Base-by-base conservation (phyloP, 2,797 vertebrate species). In the Hypotaenidia philippensis region DNA sequence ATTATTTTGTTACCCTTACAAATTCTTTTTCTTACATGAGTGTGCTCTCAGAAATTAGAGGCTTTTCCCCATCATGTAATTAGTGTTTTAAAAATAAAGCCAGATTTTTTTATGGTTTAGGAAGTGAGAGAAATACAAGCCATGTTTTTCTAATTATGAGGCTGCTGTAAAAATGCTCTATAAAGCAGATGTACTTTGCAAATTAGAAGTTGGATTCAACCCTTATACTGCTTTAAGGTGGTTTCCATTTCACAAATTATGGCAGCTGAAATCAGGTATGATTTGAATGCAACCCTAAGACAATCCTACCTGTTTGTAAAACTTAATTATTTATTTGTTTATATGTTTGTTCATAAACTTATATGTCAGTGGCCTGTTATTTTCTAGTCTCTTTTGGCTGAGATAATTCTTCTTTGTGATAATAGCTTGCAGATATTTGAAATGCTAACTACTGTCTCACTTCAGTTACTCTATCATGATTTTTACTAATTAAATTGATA, bases 111-210 rank as follows among this genome's bases (percentile, higher is more conserved):
- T 92, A 80, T 91, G 78, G 49, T 65, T 77, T 97, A 81, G 84
- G 72, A 84, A 96, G 79, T 95, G 66, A 59, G 12, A 92, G 87
- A 94, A 94, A 97, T 96, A 89, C 72, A 96, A 96, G 59, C 61
- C 74, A 83, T 86, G 53, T 96, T 97, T 97, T 96, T 95, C 94
- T 96, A 96, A 96, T 96, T 97, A 96, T 81, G 80, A 96, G 87
- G 75, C 90, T 89, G 64, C 90, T 95, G 92, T 97, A 95, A 95
- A 97, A 85, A 57, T 41, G 68, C 64, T 95, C 96, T 94, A 49
- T 97, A 96, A 97, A 97, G 80, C 96, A 98, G 94, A 97, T 95
- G 90, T 83, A 94, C 78, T 94, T 96, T 94, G 89, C 80, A 96
- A 95, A 97, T 97, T 96, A 96, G 85, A 95, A 93, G 70, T 86